Conservation (phyloP, 2,888 invertebrate genomes). For the Hirtodrosophila alboralis region DNA sequence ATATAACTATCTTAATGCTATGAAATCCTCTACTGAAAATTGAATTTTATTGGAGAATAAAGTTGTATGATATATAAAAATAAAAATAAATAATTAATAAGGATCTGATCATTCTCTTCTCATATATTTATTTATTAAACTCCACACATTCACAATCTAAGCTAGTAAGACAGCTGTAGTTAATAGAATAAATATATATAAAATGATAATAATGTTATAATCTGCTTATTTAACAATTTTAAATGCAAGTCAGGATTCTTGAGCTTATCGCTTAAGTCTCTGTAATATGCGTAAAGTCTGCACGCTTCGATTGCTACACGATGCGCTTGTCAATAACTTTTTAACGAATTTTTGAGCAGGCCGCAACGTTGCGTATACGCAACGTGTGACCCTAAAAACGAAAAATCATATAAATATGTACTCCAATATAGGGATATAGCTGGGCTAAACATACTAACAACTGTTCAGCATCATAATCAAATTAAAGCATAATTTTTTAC, state of each 20-base stretch:
- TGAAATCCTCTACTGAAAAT: no score
- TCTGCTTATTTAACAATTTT: slow-evolving; percentile 24
- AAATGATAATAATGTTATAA: slow-evolving; percentile 7
- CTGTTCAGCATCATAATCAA: slow-evolving; percentile 68
- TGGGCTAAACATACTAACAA: slow-evolving; percentile 28
- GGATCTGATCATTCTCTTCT: no score
- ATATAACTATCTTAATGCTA: no score
- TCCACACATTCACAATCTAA: no score
- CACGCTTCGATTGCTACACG: slow-evolving; percentile 31
- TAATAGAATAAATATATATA: slow-evolving; percentile 20
- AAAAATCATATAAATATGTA: slow-evolving; percentile 1
- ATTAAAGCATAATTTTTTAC: slow-evolving; percentile 80
- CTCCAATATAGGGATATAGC: no score
- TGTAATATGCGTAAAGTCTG: slow-evolving; percentile 5
- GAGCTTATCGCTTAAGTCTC: slow-evolving; percentile 36
- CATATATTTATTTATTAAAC: not conserved
- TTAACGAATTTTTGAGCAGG: slow-evolving; percentile 60
- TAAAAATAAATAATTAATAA: not conserved
- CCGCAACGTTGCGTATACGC: slow-evolving; percentile 68
- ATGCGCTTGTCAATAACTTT: slow-evolving; percentile 64
- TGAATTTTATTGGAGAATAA: no score
- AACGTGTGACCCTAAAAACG: slow-evolving; percentile 10
- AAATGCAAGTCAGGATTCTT: slow-evolving; percentile 53
- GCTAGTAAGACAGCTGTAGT: slow-evolving; percentile 7
- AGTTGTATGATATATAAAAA: no score